Conservation (phyloP, 2,888 invertebrate genomes). For the Calameuta idolon region DNA sequence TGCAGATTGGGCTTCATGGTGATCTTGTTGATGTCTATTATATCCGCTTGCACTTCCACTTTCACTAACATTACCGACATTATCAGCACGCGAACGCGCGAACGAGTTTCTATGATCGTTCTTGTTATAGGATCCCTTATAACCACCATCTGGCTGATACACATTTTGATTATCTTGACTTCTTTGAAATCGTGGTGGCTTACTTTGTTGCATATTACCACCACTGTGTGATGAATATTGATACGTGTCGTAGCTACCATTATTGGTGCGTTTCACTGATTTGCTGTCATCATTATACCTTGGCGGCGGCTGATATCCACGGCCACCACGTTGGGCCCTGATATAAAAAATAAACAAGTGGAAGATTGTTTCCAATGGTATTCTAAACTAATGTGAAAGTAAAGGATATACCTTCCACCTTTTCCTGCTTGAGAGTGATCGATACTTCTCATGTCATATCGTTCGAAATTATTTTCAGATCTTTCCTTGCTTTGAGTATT, state of each 20-base stretch:
- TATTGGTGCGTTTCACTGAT: conserved; percentile 44
- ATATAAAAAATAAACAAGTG: background rate
- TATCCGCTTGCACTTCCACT: conserved; percentile 23
- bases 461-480: conserved; percentile 50
- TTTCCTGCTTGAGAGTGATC: conserved; percentile 45
- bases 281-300: conserved; percentile 53
- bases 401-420: conserved; percentile 52
- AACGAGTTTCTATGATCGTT: conserved; percentile 49
- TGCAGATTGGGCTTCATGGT: conserved; percentile 38
- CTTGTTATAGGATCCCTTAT: conserved; percentile 27
- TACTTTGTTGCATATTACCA: conserved; percentile 56
- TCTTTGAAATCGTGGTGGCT: conserved; percentile 74
- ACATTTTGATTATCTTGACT: conserved; percentile 60
- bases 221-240: conserved; percentile 44
- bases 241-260: conserved; percentile 32
- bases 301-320: conserved; percentile 55
- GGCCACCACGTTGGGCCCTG: conserved; percentile 50
- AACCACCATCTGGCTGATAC: conserved; percentile 45
- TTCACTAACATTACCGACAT: conserved; percentile 35
- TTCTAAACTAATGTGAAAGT: background rate
- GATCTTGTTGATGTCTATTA: conserved; percentile 39
- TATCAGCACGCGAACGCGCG: conserved; percentile 38
- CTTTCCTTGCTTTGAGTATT: conserved; percentile 36
- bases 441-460: conserved; percentile 36
- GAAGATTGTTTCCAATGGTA: background rate